These are phyloP conservation scores for Pseudomyrmex gracilis DNA, from an alignment of 1,140 invertebrate species.

Conservation along the genomic window DNA sequence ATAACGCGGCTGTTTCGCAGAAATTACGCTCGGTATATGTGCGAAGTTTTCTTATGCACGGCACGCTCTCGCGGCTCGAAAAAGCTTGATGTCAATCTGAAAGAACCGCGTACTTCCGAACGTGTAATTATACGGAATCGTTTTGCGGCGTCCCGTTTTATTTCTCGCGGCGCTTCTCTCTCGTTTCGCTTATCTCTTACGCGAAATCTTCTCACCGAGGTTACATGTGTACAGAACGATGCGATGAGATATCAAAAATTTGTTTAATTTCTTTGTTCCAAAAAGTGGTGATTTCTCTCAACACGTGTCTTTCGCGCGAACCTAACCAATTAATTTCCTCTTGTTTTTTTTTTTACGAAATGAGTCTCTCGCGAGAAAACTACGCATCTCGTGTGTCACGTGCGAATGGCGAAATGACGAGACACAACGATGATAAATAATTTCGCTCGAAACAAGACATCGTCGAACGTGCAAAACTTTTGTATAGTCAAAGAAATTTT, in stretches of 20 bases:
- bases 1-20: slow-evolving; percentile 51
- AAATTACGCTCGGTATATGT: slow-evolving; percentile 43
- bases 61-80: slow-evolving; percentile 25
- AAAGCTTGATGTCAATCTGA: slow-evolving; percentile 60
- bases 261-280: neutral
- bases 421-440: slow-evolving; percentile 46
- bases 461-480: slow-evolving; percentile 18
- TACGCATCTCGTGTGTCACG: slow-evolving; percentile 10
- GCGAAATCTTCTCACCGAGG: slow-evolving; percentile 39
- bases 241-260: slow-evolving; percentile 14
- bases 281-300: no score
- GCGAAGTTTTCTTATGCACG: slow-evolving; percentile 57
- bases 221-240: slow-evolving; percentile 34
- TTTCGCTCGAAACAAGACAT: slow-evolving; percentile 28
- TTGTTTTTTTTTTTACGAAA: neutral
- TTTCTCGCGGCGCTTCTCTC: slow-evolving; percentile 41
- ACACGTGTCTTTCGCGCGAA: slow-evolving; percentile 12
- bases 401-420: neutral
- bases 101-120: slow-evolving; percentile 53
- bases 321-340: slow-evolving; percentile 37
- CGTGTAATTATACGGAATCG: slow-evolving; percentile 61
- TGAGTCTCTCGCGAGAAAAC: slow-evolving; percentile 16
- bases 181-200: slow-evolving; percentile 55
- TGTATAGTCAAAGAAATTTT: slow-evolving; percentile 1
- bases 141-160: slow-evolving; percentile 56